phyloP scores from a whole-genome alignment of 2,797 vertebrate genomes.

The Pipistrellus pipistrellus region DNA sequence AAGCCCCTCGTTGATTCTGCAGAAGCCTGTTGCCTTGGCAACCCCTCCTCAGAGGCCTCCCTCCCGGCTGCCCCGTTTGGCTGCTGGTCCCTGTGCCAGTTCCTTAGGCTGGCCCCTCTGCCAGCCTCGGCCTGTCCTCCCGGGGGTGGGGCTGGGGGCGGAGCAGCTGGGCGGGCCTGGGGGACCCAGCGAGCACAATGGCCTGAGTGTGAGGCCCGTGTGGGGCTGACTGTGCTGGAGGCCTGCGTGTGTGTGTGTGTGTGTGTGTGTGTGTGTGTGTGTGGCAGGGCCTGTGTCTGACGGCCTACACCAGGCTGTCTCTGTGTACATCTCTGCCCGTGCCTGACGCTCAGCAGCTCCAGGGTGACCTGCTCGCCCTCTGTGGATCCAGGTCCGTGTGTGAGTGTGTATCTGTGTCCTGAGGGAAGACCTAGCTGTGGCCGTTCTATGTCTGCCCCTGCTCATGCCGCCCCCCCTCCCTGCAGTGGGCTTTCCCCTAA shows the following conservation, averaged over 20 bases:
- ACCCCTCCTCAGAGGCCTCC: conserved; percentile 79
- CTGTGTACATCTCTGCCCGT: neutral
- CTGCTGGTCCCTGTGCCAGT: conserved; percentile 76
- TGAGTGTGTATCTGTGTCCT: neutral
- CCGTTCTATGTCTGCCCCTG: neutral
- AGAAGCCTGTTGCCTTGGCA: conserved; percentile 85
- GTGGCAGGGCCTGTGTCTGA: neutral
- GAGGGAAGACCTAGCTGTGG: neutral
- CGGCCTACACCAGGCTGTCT: neutral
- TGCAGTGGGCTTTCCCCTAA: neutral
- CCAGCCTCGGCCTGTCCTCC: conserved; percentile 44
- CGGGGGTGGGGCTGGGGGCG: neutral
- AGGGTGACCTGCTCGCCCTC: neutral
- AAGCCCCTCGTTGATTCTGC: conserved; percentile 77
- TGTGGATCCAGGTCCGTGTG: neutral
- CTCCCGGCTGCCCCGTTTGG: conserved; percentile 80
- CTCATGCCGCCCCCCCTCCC: rapidly evolving
- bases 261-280: neutral
- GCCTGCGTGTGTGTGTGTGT: neutral
- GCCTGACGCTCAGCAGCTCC: neutral
- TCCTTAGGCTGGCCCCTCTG: conserved; percentile 70
- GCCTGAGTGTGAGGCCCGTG: conserved; percentile 60
- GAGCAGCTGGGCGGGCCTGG: conserved; percentile 5
- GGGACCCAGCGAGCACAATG: conserved; percentile 45
- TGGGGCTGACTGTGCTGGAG: neutral